Evolutionary conservation across 2,888 invertebrate genomes (phyloP), one percentile per base, ranked within the genome.

Genomic region (Trachelus iudaicus): DNA sequence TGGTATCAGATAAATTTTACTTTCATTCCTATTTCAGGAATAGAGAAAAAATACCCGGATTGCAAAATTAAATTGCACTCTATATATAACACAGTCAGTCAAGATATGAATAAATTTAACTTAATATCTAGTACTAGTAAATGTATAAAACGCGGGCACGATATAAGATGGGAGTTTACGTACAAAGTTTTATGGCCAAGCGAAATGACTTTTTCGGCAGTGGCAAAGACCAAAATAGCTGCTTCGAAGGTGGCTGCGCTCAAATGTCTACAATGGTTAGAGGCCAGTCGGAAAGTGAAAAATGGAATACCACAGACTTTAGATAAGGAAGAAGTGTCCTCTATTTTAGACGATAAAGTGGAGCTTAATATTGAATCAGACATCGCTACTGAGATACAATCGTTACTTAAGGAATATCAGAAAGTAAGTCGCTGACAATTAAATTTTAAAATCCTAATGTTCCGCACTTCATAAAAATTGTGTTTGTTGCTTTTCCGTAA

Each of bases 161-260:
- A 81, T 75, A 90, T 79, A 2, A 74, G 56, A 13, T 12, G 73
- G 4, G 35, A 90, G 13, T 95, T 95, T 95, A 90, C 86, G 0
- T 94, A 94, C 81, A 93, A 90, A 1, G 89, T 95, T 81, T 87
- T 90, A 68, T 95, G 95, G 95, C 95, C 95, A 0, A 92, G 93
- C 83, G 90, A 92, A 75, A 90, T 90, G 12, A 92, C 92, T 82
- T 94, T 95, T 91, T 92, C 93, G 83, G 90, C 92, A 90, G 89
- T 89, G 81, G 93, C 92, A 13, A 81, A 88, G 82, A 93, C 92
- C 69, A 95, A 95, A 91, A 91, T 92, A 0, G 90, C 91, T 68
- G 94, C 95, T 0, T 92, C 93, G 0, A 91, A 92, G 71, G 92
- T 92, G 83, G 93, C 94, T n/a, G 93, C 94, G 0, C 84, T 90